phyloP scores from a whole-genome alignment of 2,888 invertebrate species.

The Deladenus siricidicola region DNA sequence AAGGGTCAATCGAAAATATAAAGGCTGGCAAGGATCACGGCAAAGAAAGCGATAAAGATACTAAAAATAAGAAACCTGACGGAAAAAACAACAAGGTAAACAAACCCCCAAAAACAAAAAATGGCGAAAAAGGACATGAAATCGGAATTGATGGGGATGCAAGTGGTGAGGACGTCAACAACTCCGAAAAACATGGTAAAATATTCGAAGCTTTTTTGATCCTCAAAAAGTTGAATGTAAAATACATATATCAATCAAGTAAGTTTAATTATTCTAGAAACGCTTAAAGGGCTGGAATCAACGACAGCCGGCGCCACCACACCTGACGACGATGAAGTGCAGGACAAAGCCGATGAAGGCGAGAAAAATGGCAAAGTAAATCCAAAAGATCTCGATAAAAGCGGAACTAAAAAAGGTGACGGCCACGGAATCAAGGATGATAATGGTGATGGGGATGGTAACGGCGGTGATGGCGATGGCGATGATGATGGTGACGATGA shows the following conservation, averaged over 20 bases:
- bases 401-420: background rate
- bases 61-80: background rate
- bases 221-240: too few species aligned
- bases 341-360: background rate
- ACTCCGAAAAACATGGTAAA: background rate
- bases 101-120: slow-evolving; percentile 11
- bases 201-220: background rate
- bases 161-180: background rate
- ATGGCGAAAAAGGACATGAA: slow-evolving; percentile 20
- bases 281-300: too few species aligned
- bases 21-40: too few species aligned
- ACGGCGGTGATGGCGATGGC: background rate
- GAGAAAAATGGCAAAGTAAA: background rate
- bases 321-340: too few species aligned
- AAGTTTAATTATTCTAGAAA: too few species aligned
- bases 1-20: too few species aligned
- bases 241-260: too few species aligned
- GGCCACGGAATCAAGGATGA: background rate
- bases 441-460: background rate
- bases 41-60: background rate
- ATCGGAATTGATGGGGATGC: slow-evolving; percentile 7
- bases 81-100: background rate
- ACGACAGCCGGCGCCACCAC: too few species aligned
- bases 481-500: slow-evolving; percentile 3
- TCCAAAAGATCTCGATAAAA: background rate